These are phyloP conservation scores for Nannoperca obscura DNA, from an alignment of 2,797 vertebrate genomes.

Conservation along the genomic window DNA sequence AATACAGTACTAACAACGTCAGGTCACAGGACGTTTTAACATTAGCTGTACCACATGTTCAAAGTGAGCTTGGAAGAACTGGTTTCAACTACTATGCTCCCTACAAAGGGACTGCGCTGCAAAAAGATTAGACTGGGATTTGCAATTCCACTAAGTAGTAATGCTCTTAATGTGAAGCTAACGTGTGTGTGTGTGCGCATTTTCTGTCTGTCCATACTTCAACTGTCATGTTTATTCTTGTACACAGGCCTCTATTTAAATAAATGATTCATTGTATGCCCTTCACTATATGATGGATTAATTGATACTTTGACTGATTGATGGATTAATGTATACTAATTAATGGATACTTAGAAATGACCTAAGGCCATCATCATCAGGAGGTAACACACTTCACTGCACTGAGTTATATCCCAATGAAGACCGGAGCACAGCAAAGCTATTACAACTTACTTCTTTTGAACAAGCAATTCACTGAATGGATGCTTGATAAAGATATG, in stretches of 20 bases:
- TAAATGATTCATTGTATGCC: not conserved
- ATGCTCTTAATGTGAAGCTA: not conserved
- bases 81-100: not conserved
- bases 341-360: constrained; percentile 6
- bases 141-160: not conserved
- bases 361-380: not conserved
- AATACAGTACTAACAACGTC: not conserved
- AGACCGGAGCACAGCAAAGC: not conserved
- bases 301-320: not conserved
- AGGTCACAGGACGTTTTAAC: not conserved
- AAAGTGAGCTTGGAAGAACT: not conserved
- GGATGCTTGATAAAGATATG: not conserved
- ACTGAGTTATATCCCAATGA: constrained; percentile 1
- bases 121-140: not conserved
- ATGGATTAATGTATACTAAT: constrained; percentile 21
- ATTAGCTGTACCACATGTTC: not conserved
- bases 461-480: not conserved
- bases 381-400: constrained; percentile 15
- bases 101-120: not conserved
- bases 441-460: not conserved
- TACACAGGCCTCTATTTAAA: not conserved
- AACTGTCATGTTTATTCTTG: not conserved
- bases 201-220: no score
- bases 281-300: not conserved
- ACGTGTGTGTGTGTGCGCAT: not conserved